These are phyloP conservation scores for Apodemus agrarius DNA, from an alignment of 2,797 vertebrate species.

Conservation along the genomic window DNA sequence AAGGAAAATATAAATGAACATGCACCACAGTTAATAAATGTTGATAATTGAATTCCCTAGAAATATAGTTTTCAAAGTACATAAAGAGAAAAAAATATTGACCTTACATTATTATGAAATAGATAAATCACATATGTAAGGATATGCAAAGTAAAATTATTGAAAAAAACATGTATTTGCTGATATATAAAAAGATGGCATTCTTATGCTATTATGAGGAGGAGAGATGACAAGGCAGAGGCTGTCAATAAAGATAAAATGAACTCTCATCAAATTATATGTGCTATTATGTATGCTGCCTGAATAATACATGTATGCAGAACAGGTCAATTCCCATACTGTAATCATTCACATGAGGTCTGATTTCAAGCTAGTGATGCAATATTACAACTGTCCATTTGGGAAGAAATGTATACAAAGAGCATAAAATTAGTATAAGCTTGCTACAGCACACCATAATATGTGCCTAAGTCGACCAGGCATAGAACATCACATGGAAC, in stretches of 20 bases:
- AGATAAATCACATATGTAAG: not conserved
- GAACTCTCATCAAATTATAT: not conserved
- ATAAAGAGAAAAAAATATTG: not conserved
- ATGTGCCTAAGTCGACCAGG: not conserved
- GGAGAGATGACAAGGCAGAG: not conserved
- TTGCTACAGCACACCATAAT: too few species aligned
- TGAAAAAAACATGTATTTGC: not conserved
- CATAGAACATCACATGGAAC: not conserved
- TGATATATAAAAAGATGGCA: not conserved
- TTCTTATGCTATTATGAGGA: not conserved
- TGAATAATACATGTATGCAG: not conserved
- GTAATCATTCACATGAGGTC: too few species aligned
- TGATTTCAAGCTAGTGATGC: not conserved
- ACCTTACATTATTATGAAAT: not conserved
- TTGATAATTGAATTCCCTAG: not conserved
- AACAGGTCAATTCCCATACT: not conserved
- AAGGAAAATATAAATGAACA: not conserved
- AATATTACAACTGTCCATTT: not conserved
- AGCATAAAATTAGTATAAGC: not conserved
- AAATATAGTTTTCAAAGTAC: not conserved
- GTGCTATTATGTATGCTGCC: not conserved
- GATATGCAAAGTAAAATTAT: not conserved
- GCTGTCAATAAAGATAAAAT: not conserved
- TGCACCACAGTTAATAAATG: not conserved
- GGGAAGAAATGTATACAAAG: not conserved